Conservation (phyloP, 30 jellyfish, hydroid and myxozoan genomes). For the Catostylus mosaicus region DNA sequence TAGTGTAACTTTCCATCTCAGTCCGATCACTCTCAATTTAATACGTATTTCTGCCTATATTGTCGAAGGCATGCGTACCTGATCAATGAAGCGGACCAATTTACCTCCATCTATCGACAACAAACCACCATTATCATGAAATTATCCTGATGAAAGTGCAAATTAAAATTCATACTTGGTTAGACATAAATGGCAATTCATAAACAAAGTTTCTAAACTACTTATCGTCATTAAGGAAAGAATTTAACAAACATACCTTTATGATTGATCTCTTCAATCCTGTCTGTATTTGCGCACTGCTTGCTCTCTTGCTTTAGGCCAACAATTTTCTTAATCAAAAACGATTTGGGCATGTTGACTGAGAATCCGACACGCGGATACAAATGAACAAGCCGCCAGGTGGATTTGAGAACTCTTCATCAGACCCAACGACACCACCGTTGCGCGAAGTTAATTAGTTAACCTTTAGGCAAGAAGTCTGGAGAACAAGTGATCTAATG, state of each 20-base stretch:
- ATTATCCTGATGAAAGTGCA: too few species aligned
- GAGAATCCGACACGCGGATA: not conserved
- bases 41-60: too few species aligned
- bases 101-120: too few species aligned
- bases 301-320: slow-evolving; percentile 77
- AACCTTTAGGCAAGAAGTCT: not conserved
- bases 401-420: slow-evolving; percentile 22
- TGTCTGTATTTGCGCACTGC: slow-evolving; percentile 11
- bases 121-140: too few species aligned
- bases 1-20: too few species aligned
- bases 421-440: slow-evolving; percentile 21
- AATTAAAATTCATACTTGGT: too few species aligned
- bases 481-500: not conserved
- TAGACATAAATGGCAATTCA: too few species aligned
- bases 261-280: not conserved
- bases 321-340: slow-evolving; percentile 60
- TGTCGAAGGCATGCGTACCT: too few species aligned
- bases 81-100: too few species aligned
- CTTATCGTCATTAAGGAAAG: not conserved
- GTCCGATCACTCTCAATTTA: too few species aligned
- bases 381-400: slow-evolving; percentile 43
- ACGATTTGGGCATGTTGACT: slow-evolving; percentile 71
- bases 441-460: slow-evolving; percentile 52
- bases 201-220: too few species aligned
- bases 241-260: not conserved